Conservation (phyloP, 2,888 invertebrate species). For the Empis livida region DNA sequence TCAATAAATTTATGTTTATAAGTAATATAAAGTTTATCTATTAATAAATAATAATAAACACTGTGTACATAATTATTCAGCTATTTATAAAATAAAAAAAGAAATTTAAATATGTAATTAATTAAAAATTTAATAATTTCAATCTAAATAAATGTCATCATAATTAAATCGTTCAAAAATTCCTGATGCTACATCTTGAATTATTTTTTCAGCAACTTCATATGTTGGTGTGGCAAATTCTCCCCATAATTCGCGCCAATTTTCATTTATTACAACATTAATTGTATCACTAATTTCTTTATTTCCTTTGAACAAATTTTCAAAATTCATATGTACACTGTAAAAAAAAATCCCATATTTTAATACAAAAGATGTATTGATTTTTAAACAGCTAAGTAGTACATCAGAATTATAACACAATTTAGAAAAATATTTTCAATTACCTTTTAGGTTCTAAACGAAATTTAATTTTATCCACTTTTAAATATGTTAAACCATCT, state of each 20-base stretch:
- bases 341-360: too few relatives aligned
- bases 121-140: not conserved
- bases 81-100: too few relatives aligned
- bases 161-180: not conserved
- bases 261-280: slow-evolving; percentile 10
- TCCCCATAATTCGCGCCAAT: slow-evolving; percentile 10
- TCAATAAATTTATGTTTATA: too few relatives aligned
- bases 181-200: not conserved
- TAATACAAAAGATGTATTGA: too few relatives aligned
- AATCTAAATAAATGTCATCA: not conserved
- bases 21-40: too few relatives aligned
- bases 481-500: slow-evolving; percentile 23
- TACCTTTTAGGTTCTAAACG: slow-evolving; percentile 29
- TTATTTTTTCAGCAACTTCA: not conserved
- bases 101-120: too few relatives aligned
- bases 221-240: not conserved
- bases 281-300: slow-evolving; percentile 8
- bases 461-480: slow-evolving; percentile 28
- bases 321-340: too few relatives aligned
- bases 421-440: slow-evolving; percentile 9
- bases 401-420: too few relatives aligned
- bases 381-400: too few relatives aligned
- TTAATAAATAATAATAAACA: too few relatives aligned
- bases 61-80: too few relatives aligned
- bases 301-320: too few relatives aligned